Conservation (phyloP, 2,797 vertebrate species). For the Luscinia luscinia region DNA sequence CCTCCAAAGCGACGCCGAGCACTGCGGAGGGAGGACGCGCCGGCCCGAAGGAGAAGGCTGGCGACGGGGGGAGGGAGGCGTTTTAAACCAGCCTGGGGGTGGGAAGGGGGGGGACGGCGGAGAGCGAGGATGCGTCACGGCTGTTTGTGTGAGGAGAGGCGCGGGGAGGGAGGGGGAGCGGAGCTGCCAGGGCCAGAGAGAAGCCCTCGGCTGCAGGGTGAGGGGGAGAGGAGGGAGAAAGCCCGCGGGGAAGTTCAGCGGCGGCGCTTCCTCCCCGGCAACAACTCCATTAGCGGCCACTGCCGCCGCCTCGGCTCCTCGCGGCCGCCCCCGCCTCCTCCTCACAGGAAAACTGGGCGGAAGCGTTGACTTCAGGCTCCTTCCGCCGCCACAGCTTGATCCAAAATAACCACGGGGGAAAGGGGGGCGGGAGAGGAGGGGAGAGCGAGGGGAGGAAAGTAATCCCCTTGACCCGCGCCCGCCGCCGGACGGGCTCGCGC, state of each 20-base stretch:
- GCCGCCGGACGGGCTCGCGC: neutral
- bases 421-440: neutral
- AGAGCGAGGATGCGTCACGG: slow-evolving; percentile 53
- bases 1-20: neutral
- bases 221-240: neutral
- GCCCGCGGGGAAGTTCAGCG: slow-evolving; percentile 25
- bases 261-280: neutral
- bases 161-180: neutral
- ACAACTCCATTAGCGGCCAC: slow-evolving; percentile 84
- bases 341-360: slow-evolving; percentile 68
- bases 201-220: neutral
- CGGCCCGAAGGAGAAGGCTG: slow-evolving; percentile 37
- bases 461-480: neutral
- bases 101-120: neutral
- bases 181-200: neutral
- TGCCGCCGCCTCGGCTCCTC: neutral
- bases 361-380: slow-evolving; percentile 78
- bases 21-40: slow-evolving; percentile 11
- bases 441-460: neutral
- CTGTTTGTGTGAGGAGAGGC: slow-evolving; percentile 10
- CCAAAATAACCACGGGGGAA: slow-evolving; percentile 31
- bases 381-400: slow-evolving; percentile 72
- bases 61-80: slow-evolving; percentile 27
- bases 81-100: slow-evolving; percentile 27
- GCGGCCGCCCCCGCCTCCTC: neutral